Evolutionary conservation across 2,797 vertebrate genomes (phyloP).

Genomic region (Danio albolineatus): DNA sequence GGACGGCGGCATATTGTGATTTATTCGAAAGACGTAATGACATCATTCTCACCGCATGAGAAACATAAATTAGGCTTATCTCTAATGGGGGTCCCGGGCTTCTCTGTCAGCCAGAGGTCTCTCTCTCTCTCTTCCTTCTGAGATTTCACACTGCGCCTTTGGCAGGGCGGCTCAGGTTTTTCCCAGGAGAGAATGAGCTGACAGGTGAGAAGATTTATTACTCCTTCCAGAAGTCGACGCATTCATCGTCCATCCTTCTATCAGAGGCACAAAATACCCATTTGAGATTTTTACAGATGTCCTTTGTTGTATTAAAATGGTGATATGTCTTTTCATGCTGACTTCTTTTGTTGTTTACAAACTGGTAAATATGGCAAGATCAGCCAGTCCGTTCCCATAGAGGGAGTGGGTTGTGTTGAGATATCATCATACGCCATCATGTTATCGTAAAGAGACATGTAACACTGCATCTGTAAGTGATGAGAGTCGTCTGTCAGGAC

Average conservation of each 20-base stretch:
- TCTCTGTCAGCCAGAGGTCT: slow-evolving; percentile 64
- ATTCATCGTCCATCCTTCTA: slow-evolving; percentile 43
- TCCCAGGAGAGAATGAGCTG: slow-evolving; percentile 44
- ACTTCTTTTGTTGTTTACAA: slow-evolving; percentile 14
- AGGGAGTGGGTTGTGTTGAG: not conserved
- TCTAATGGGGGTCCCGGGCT: slow-evolving; percentile 69
- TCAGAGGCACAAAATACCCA: slow-evolving; percentile 17
- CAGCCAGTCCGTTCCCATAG: not conserved
- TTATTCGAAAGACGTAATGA: slow-evolving; percentile 72
- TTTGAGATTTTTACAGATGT: slow-evolving; percentile 1
- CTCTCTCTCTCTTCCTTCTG: slow-evolving; percentile 1
- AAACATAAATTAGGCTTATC: slow-evolving; percentile 70
- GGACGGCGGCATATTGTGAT: slow-evolving; percentile 61
- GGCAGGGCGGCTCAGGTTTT: slow-evolving; percentile 42
- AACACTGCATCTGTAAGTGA: slow-evolving; percentile 13
- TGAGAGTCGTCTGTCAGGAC: slow-evolving; percentile 34
- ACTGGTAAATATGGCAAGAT: not conserved
- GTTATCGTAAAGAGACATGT: slow-evolving; percentile 12
- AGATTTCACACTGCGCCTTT: not conserved
- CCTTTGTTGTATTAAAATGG: slow-evolving; percentile 7
- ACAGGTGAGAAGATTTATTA: slow-evolving; percentile 52
- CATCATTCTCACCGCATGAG: slow-evolving; percentile 69
- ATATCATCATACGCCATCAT: slow-evolving; percentile 21
- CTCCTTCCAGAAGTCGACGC: slow-evolving; percentile 37
- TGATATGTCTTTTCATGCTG: not conserved